A percentile compares a stretch with the other conserved stretches of the same genome.
These are phyloP conservation scores for Gopherus flavomarginatus DNA, from an alignment of 2,113 vertebrate genomes.

Conservation along the genomic window DNA sequence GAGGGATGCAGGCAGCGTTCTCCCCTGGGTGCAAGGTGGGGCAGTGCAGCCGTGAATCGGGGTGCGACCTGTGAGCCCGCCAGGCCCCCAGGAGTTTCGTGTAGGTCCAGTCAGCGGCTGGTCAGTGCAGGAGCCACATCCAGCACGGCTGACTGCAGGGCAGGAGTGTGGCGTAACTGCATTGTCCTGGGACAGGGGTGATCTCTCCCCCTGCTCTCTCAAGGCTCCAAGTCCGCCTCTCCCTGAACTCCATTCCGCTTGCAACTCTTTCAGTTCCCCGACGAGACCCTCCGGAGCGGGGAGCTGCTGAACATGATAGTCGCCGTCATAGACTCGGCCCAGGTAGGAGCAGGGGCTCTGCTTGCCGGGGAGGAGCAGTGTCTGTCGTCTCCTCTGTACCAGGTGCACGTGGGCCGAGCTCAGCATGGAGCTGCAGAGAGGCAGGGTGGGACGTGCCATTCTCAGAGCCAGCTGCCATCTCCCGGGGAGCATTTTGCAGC, in stretches of 20 bases:
- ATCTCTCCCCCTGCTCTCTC: no score
- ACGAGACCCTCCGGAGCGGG: conserved; percentile 92
- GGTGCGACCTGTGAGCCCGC: no score
- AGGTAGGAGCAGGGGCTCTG: conserved; percentile 55
- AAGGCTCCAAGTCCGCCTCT: background rate
- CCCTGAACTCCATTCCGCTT: background rate
- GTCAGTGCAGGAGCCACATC: background rate
- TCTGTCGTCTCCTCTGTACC: rapidly evolving
- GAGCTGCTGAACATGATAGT: conserved; percentile 99
- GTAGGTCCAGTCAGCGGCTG: background rate
- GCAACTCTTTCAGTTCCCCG: conserved; percentile 86
- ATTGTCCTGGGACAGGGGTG: background rate
- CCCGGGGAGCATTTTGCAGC: rapidly evolving
- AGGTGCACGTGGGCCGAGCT: background rate
- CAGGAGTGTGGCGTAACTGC: background rate
- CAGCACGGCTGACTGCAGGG: background rate
- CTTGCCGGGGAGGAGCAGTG: rapidly evolving
- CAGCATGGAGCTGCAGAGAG: background rate
- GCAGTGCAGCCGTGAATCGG: no score
- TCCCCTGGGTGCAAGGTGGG: background rate
- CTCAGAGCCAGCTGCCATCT: background rate
- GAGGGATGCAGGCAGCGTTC: background rate
- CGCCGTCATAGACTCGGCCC: conserved; percentile 93
- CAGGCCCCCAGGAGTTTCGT: background rate
- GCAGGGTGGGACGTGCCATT: background rate